Evolutionary conservation across 2,113 vertebrate species (phyloP).

Genomic region (Ancistrus triradiatus): DNA sequence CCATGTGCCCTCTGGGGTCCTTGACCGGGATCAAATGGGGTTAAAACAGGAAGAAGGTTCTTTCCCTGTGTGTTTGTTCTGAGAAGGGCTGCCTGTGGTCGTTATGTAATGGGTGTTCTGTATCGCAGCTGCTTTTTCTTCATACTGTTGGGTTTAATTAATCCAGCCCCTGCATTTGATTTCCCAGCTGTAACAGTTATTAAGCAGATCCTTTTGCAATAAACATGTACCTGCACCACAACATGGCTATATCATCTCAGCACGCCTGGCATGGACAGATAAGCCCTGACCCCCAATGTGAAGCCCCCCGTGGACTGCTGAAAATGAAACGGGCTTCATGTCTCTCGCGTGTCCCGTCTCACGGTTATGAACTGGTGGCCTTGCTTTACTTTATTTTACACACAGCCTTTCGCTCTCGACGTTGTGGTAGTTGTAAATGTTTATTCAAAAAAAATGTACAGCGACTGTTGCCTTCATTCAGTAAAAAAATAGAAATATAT

Average conservation of each 20-base stretch:
- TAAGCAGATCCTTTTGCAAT: neutral
- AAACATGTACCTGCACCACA: neutral
- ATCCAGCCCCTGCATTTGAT: no score
- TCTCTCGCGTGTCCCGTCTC: conserved; percentile 35
- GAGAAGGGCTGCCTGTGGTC: no score
- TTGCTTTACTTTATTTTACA: conserved; percentile 79
- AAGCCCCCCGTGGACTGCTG: conserved; percentile 20
- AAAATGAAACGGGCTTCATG: conserved; percentile 29
- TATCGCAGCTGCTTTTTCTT: no score
- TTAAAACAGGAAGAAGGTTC: no score
- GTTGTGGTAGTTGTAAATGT: conserved; percentile 94
- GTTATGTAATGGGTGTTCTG: no score
- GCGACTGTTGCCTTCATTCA: conserved; percentile 89
- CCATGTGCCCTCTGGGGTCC: no score
- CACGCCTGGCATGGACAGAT: neutral
- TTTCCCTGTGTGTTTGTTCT: no score
- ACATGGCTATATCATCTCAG: neutral
- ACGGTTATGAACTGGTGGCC: conserved; percentile 76
- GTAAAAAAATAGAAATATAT: conserved; percentile 74
- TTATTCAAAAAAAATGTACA: conserved; percentile 99
- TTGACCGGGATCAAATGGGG: no score
- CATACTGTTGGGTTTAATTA: no score
- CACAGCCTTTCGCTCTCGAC: conserved; percentile 61
- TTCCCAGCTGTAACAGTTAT: no score
- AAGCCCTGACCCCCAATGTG: conserved; percentile 35